Conservation (phyloP, 2,113 vertebrate species). For the Chauna torquata region DNA sequence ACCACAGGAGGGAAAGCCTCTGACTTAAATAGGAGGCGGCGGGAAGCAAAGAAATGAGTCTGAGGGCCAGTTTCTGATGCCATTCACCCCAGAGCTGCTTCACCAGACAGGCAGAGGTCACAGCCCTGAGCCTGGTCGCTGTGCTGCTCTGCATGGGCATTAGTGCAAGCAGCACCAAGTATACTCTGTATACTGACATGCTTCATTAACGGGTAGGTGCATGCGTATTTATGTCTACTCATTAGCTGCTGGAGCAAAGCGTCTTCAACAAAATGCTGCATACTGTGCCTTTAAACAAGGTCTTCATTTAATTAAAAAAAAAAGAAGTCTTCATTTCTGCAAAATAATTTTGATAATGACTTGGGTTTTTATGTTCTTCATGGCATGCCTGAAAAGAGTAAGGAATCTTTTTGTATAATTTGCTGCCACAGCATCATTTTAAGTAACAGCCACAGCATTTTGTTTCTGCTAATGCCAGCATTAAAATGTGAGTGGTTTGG, state of each 20-base stretch:
- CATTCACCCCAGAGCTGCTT: not conserved
- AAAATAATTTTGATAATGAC: not conserved
- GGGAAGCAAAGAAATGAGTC: not conserved
- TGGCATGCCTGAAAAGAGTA: not conserved
- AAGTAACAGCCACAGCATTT: constrained; percentile 19
- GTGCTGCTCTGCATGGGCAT: not conserved
- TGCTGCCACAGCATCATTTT: constrained; percentile 23
- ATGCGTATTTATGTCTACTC: constrained; percentile 63
- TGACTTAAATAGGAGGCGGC: not conserved
- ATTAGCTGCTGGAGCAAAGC: constrained; percentile 57
- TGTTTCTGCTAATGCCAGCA: constrained; percentile 51
- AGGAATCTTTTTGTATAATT: not conserved
- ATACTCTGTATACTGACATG: not conserved
- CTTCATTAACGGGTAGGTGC: constrained; percentile 59
- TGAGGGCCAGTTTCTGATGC: not conserved
- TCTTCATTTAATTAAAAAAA: not conserved
- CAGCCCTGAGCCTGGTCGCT: not conserved
- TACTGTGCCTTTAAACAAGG: not conserved
- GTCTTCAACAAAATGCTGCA: constrained; percentile 18
- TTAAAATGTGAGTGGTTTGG: constrained; percentile 59
- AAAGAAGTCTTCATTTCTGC: not conserved
- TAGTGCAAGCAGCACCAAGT: constrained; percentile 11
- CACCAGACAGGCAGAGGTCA: not conserved
- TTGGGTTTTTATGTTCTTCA: constrained; percentile 13
- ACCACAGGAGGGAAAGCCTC: not conserved